phyloP scores from a whole-genome alignment of 2,113 vertebrate genomes.

The Centropus bengalensis region DNA sequence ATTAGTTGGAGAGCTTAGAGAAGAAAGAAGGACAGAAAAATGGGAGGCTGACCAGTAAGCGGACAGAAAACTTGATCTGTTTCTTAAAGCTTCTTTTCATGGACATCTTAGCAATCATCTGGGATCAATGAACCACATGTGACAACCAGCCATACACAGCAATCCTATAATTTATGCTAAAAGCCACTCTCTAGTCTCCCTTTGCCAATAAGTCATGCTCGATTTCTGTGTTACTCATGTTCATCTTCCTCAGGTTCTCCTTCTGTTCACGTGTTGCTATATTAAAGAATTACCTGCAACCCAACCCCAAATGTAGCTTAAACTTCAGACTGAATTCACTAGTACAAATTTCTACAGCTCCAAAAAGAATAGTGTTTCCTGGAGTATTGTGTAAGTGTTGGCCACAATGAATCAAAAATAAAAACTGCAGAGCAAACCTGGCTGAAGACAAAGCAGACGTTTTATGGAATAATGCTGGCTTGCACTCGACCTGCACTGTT shows the following conservation, averaged over 20 bases:
- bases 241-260: neutral
- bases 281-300: neutral
- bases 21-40: neutral
- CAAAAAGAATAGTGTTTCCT: neutral
- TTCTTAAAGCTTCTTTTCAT: neutral
- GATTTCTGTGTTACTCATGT: neutral
- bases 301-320: neutral
- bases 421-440: neutral
- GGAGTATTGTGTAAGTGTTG: neutral
- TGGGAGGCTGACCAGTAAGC: neutral
- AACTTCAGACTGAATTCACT: neutral
- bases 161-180: neutral
- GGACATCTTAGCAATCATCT: neutral
- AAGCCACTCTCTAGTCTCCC: neutral
- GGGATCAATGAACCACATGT: neutral
- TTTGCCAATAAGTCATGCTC: neutral
- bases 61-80: rapidly evolving
- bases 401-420: neutral
- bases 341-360: neutral
- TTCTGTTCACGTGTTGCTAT: neutral
- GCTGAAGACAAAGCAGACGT: neutral
- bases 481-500: neutral
- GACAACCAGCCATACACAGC: neutral
- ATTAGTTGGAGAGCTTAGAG: neutral
- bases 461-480: neutral